Conservation (phyloP, 2,797 vertebrate genomes). For the Tauraco hartlaubi region DNA sequence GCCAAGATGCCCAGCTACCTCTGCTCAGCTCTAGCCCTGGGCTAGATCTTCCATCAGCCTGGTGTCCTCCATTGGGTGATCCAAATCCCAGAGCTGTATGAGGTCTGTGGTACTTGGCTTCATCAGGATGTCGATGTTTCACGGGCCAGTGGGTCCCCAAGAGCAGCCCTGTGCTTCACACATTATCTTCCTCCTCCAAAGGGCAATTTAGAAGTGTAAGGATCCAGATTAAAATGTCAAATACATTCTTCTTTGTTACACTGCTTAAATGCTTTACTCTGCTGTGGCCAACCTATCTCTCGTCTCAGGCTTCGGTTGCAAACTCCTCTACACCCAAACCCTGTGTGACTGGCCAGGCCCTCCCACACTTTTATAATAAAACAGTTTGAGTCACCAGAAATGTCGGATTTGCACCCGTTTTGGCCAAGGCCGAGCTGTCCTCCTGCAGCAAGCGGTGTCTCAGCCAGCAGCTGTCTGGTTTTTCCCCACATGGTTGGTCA, state of each 20-base stretch:
- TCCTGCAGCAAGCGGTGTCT: background rate
- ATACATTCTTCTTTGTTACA: background rate
- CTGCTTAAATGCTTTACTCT: background rate
- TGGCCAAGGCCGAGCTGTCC: background rate
- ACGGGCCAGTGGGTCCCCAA: background rate
- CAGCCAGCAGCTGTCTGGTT: background rate
- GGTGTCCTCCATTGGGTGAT: accelerated
- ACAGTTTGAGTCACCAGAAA: background rate
- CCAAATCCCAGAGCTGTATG: accelerated
- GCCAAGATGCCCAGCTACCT: background rate
- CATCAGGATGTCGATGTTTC: accelerated
- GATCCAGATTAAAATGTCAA: conserved; percentile 8
- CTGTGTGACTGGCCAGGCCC: background rate
- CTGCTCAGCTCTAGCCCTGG: background rate
- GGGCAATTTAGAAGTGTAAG: background rate
- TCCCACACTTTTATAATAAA: background rate
- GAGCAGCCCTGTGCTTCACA: background rate
- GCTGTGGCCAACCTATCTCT: background rate
- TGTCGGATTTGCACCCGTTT: background rate
- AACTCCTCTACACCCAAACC: background rate
- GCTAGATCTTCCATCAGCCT: background rate
- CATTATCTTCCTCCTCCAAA: background rate
- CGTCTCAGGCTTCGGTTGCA: accelerated
- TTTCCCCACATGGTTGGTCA: background rate
- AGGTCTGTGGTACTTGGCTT: background rate